phyloP scores from a whole-genome alignment of 2,797 vertebrate species.

The Thunnus albacares region DNA sequence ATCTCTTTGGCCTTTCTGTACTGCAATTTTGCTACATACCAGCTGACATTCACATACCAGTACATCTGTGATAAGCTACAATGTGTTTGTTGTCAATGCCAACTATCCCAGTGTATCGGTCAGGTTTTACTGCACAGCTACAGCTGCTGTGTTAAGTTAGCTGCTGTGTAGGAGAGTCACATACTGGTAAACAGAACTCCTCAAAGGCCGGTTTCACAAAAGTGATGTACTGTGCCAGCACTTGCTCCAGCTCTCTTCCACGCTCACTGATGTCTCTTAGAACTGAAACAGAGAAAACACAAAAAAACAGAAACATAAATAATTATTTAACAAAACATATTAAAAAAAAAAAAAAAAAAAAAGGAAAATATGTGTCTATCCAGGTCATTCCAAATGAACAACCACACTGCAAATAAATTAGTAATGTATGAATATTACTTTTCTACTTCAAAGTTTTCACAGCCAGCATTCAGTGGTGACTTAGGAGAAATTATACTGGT shows the following conservation, averaged over 20 bases:
- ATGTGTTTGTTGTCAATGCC: neutral
- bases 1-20: neutral
- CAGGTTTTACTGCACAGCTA: neutral
- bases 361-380: neutral
- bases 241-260: constrained; percentile 95
- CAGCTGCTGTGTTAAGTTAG: too few relatives aligned
- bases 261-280: constrained; percentile 95
- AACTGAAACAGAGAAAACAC: constrained; percentile 86
- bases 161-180: constrained; percentile 75
- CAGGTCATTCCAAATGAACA: neutral
- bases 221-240: constrained; percentile 95
- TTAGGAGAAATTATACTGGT: neutral
- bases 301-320: constrained; percentile 44
- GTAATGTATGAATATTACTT: too few relatives aligned
- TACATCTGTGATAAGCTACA: neutral
- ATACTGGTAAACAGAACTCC: constrained; percentile 98
- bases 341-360: neutral
- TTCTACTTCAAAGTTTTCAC: neutral
- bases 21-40: neutral
- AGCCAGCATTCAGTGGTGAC: neutral
- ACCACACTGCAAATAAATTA: neutral
- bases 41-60: neutral
- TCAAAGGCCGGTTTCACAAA: constrained; percentile 99
- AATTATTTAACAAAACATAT: neutral
- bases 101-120: neutral